phyloP scores from a whole-genome alignment of 64 coral and sea anemone species.

The Acropora tenuis region DNA sequence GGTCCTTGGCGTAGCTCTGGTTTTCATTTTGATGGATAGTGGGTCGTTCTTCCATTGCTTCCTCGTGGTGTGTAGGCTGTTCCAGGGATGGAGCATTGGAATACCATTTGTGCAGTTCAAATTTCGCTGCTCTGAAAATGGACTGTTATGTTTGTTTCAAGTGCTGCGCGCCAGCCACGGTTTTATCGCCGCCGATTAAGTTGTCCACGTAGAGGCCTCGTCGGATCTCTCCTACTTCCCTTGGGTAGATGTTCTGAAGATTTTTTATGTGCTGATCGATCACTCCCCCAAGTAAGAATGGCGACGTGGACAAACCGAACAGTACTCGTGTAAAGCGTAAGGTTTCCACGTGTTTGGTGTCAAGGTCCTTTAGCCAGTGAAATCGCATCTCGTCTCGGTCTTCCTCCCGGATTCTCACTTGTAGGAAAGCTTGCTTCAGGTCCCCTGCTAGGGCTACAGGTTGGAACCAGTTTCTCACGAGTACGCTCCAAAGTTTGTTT shows the following conservation, averaged over 20 bases:
- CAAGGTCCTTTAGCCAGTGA: slow-evolving; percentile 4
- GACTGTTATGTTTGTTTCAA: slow-evolving; percentile 27
- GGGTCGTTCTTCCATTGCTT: slow-evolving; percentile 7
- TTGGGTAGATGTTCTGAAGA: slow-evolving; percentile 36
- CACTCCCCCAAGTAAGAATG: slow-evolving; percentile 46
- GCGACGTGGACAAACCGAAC: slow-evolving; percentile 58
- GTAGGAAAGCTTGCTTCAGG: neutral
- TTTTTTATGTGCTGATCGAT: slow-evolving; percentile 67
- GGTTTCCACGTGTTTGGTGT: slow-evolving; percentile 16
- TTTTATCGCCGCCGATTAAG: slow-evolving; percentile 43
- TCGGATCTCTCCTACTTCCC: slow-evolving; percentile 48
- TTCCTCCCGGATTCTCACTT: slow-evolving; percentile 7
- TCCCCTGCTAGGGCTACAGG: slow-evolving; percentile 9
- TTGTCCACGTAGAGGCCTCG: slow-evolving; percentile 63
- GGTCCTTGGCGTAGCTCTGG: slow-evolving; percentile 66
- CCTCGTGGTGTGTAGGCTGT: slow-evolving; percentile 9
- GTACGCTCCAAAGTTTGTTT: slow-evolving; percentile 23
- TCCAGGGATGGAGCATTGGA: slow-evolving; percentile 47
- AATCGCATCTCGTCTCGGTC: slow-evolving; percentile 4
- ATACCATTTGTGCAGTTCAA: slow-evolving; percentile 64
- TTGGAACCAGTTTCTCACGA: slow-evolving; percentile 14
- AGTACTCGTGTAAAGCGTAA: slow-evolving; percentile 27
- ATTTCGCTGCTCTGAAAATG: slow-evolving; percentile 62
- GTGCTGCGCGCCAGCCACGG: slow-evolving; percentile 19
- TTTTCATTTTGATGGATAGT: slow-evolving; percentile 17